A percentile compares a stretch with the other conserved stretches of the same genome.
phyloP scores from a whole-genome alignment of 2,888 invertebrate genomes.

The Ennomos fuscantarius region DNA sequence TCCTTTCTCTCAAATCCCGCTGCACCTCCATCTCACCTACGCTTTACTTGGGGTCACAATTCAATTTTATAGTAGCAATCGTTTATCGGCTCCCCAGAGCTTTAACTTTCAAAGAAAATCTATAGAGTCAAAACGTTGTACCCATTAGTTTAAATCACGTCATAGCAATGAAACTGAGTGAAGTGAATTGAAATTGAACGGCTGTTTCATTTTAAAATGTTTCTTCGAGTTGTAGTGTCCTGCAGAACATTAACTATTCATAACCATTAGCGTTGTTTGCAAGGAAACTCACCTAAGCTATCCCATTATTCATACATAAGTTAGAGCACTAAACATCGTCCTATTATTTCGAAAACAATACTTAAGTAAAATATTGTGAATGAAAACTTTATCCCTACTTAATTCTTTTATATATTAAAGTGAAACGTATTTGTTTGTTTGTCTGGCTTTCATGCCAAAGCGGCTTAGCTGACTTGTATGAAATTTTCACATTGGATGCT shows the following conservation, averaged over 20 bases:
- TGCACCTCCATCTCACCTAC: conserved; percentile 54
- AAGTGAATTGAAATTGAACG: conserved; percentile 11
- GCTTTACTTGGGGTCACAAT: conserved; percentile 56
- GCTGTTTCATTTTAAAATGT: too few relatives aligned
- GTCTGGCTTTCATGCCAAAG: too few relatives aligned
- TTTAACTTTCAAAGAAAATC: conserved; percentile 48
- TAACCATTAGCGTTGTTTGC: neutral
- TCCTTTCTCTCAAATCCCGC: conserved; percentile 43
- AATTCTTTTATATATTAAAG: too few relatives aligned
- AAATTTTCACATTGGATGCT: too few relatives aligned
- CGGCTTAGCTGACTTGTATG: too few relatives aligned
- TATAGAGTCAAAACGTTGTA: conserved; percentile 37
- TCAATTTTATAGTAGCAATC: conserved; percentile 65
- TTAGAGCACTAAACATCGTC: conserved; percentile 1
- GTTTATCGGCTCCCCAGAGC: conserved; percentile 50
- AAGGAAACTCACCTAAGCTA: neutral
- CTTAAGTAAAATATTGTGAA: conserved; percentile 10
- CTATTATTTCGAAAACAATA: conserved; percentile 3
- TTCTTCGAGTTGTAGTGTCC: too few relatives aligned
- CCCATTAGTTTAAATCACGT: conserved; percentile 16
- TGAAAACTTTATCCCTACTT: conserved; percentile 30
- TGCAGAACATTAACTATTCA: neutral
- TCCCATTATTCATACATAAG: neutral
- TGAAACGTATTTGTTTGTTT: too few relatives aligned
- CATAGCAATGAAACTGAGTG: conserved; percentile 9